phyloP scores from a whole-genome alignment of 2,113 vertebrate species.

The Nesogale talazaci region DNA sequence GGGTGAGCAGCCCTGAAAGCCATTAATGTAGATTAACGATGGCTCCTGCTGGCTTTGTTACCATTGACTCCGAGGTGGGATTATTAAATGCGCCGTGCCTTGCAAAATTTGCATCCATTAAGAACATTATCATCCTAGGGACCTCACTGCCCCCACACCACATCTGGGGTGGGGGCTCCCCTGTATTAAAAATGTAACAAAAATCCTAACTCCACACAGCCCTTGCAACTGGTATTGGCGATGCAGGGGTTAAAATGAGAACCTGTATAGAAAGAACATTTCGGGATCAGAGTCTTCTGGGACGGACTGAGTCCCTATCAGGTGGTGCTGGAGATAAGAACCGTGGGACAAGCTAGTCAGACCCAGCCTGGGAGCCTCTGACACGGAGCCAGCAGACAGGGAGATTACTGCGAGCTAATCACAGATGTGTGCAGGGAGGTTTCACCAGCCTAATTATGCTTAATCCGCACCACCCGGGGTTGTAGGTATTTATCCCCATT shows the following conservation, averaged over 20 bases:
- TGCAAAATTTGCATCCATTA: slow-evolving; percentile 79
- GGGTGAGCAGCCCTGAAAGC: slow-evolving; percentile 76
- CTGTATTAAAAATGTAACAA: slow-evolving; percentile 35
- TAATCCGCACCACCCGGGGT: neutral
- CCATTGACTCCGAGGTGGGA: slow-evolving; percentile 78
- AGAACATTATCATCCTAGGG: slow-evolving; percentile 52
- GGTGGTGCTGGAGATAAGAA: slow-evolving; percentile 31
- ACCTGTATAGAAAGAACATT: neutral
- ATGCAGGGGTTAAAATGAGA: slow-evolving; percentile 43
- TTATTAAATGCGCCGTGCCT: slow-evolving; percentile 81
- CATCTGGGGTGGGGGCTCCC: neutral
- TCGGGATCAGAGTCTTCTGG: neutral
- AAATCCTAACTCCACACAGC: slow-evolving; percentile 22
- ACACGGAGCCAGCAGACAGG: neutral
- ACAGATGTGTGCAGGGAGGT: neutral
- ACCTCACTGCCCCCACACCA: slow-evolving; percentile 42
- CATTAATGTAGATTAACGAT: slow-evolving; percentile 86
- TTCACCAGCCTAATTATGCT: slow-evolving; percentile 16
- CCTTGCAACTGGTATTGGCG: slow-evolving; percentile 30
- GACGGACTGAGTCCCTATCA: neutral
- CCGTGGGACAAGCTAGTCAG: neutral
- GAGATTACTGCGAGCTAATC: neutral
- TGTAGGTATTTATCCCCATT: slow-evolving; percentile 14
- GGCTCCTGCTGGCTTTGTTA: slow-evolving; percentile 83
- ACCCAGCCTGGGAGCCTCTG: neutral